Base-by-base conservation (phyloP, 1,140 invertebrate species). In the Cherax destructor region DNA sequence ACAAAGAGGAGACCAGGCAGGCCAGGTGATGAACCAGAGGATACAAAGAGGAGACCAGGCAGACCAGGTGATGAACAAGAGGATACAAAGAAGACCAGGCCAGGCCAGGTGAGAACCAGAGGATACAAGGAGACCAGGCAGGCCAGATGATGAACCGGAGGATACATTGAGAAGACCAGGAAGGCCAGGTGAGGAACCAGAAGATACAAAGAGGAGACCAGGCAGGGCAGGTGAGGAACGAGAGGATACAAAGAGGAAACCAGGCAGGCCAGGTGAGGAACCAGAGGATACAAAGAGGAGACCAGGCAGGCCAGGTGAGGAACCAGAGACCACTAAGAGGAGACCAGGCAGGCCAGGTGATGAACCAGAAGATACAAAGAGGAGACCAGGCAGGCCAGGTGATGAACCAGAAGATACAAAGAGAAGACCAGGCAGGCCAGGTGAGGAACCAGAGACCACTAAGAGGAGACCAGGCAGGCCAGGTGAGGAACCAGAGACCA, bases 31-130 rank as follows among this genome's bases (percentile, higher is more conserved):
- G 83, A 85, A 85, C 83, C 83, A 49, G 69, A 74, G 30, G 24
- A 10, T 30, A 47, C 1, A 4, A 72, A 74, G 65, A 69, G 61
- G 49, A 85, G 41, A 3, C 83, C 83, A 69, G 5, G 83, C 50
- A 85, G 83, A 41, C 83, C 83, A 72, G 47, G 69, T 18, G 83
- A 85, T 47, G 65, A 85, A 85, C 83, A 65, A 72, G 83, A 85
- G 1, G 52, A 30, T 21, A 52, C n/a, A 1, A 84, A 74, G 83
- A 69, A 65, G 59, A 0, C 81, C 50, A 56, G 16, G 80, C 21
- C 21, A 83, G 52, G 47, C 80, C 80, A 83, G 52, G 80, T 59
- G 80, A 83, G 52, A 83, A 61, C 80, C 80, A 83, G 80, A 83
- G 21, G 1, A 4, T 13, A 74, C 50, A 30, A 69, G 11, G 49